Evolutionary conservation across 2,888 invertebrate species (phyloP), one percentile per base, ranked within the genome.

Genomic region (Lasioglossum malachurum): DNA sequence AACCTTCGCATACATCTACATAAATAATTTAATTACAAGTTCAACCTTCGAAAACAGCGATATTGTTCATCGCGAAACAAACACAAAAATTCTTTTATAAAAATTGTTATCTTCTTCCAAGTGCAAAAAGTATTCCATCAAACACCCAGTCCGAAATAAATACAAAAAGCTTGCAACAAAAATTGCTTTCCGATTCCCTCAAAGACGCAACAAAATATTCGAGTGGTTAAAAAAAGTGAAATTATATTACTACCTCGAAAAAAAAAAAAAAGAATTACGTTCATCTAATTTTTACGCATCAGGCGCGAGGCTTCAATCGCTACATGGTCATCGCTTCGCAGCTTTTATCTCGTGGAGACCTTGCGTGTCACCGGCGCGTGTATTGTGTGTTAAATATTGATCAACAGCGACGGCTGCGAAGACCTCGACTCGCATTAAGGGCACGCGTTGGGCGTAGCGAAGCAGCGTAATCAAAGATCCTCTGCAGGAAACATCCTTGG

Each of bases 311-410:
- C 64, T 31, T 31, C 31, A 90, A 86, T 90, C 84, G 83, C 80
- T 78, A 84, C 87, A 80, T 83, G 85, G 84, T 86, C 88, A 75
- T 85, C 67, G 74, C 83, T 89, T 88, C 69, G 80, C 88, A 77
- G 78, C 86, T 91, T 87, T 91, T 91, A 92, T 91, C 90, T 89
- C 77, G 75, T 44, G 75, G 78, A 91, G 91, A 73, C 92, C 91
- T 92, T 91, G 92, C 78, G 44, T 79, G 85, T 46, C 86, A 72
- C 64, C 64, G 57, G 82, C 77, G 75, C 60, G 78, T 80, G 82
- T 81, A 84, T 71, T 78, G 57, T 74, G 41, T 78, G 82, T 83
- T 82, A 79, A 87, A 80, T 80, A 83, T 89, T 90, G 87, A 90
- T 90, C 86, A 83, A 73, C 49, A 80, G 73, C 82, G 67, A 71